phyloP scores from a whole-genome alignment of 2,113 vertebrate species.

The Onychostoma macrolepis region DNA sequence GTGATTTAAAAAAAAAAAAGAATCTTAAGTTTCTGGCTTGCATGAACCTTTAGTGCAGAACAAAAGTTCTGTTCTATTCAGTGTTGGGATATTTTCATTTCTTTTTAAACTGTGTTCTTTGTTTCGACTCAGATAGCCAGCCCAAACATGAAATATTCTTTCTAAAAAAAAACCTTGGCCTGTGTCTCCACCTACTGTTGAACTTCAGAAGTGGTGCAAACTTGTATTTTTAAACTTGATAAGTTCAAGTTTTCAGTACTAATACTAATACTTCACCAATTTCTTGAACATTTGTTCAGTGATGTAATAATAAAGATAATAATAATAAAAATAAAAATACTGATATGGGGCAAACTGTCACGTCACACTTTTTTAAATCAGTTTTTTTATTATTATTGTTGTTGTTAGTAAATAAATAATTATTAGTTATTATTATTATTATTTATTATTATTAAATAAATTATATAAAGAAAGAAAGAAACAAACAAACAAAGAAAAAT shows the following conservation, averaged over 20 bases:
- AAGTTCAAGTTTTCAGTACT: not conserved
- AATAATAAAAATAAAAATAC: not conserved
- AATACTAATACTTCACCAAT: not conserved
- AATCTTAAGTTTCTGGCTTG: not conserved
- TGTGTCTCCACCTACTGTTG: conserved; percentile 59
- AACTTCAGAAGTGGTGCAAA: not conserved
- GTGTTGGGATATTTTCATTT: not conserved
- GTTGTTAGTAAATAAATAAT: no score
- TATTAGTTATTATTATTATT: no score
- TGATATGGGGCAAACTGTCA: not conserved
- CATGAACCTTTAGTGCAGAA: not conserved
- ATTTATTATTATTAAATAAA: no score
- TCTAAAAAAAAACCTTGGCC: conserved; percentile 10
- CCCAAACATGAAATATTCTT: not conserved
- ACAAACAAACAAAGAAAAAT: not conserved
- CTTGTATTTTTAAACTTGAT: not conserved
- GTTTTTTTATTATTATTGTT: no score
- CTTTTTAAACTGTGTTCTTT: not conserved
- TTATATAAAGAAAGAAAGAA: no score
- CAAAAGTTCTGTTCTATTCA: not conserved
- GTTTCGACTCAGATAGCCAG: not conserved
- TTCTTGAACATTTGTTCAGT: not conserved
- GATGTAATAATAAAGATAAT: not conserved
- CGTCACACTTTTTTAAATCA: not conserved
- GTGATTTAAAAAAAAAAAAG: not conserved